Evolutionary conservation across 2,113 vertebrate genomes (phyloP), one percentile per base, ranked within the genome.

Genomic region (Lophura nycthemera): DNA sequence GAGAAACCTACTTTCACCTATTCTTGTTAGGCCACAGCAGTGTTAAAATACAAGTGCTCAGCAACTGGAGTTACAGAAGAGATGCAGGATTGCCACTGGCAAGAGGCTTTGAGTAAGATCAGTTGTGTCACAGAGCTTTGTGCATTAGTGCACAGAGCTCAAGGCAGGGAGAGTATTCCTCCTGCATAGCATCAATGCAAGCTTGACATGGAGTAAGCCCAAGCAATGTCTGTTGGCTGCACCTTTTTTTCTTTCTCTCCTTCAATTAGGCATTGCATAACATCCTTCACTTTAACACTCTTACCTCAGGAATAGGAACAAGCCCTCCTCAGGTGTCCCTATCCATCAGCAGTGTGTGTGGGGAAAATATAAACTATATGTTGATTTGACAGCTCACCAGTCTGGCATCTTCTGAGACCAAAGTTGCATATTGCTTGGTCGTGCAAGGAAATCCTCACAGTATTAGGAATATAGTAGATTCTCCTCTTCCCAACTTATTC

Each of bases 1-100:
- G 52, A 74, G 72, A 86, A 95, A 52, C 52, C 64, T 83, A 16
- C 76, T 86, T 96, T 64, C 61, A 91, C 69, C 20, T 79, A 92
- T 80, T 83, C 75, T 80, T 71, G 22, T 88, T 95, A 89, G 69
- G 69, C 65, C 84, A 65, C 42, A 38, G 34, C 64, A 38, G 52
- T 88, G 79, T 89, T 89, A 88, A 93, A 94, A 71, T 86, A 74
- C 86, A 83, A 96, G 34, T 80, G 57, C 85, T 89, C 82, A 88
- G 82, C 87, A 91, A 48, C 80, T 86, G 60, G 75, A 92, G 45
- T 65, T 87, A 50, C 67, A 64, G 72, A 83, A 72, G 72, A 77
- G 56, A 71, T 59, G 67, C 22, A 71, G 78, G 25, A 83, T 91
- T 92, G 92, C 94, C 93, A 43, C 70, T 81, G 91, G 93, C 93